Evolutionary conservation across 1,140 invertebrate species (phyloP), one percentile per base, ranked within the genome.

Genomic region (Drosophila sucinea): DNA sequence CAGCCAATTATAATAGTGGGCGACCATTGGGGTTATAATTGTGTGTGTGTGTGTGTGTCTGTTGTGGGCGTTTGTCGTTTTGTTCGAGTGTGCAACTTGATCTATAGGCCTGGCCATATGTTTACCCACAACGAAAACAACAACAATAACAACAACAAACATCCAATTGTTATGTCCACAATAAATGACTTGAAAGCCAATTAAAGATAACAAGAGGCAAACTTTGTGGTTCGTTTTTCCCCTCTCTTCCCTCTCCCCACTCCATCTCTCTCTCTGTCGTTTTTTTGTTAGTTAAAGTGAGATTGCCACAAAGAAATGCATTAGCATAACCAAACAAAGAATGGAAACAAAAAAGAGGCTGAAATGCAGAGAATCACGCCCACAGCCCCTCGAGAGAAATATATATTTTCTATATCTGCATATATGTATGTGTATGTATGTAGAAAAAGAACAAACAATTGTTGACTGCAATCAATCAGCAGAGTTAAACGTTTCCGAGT

Each of bases 381-480:
- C 44, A 51, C 44, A 6, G 5, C 23, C 23, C 23, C 5, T 1
- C 25, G 44, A 51, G 44, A 51, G 58, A 80, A 89, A 87, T 83
- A 89, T 83, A 87, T 87, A 77, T 87, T 23, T 83, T 87, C 89
- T 89, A 87, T 86, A 79, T 87, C 17, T 87, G 84, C 70, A 89
- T 83, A 89, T 79, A 17, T 17, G 0, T 17, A 0, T 17, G 0
- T 17, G 17, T 17, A 17, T 17, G 17, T 17, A 17, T 17, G 17
- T 17, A 76, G 85, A 75, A 89, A 89, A 84, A 79, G 84, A 79
- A 89, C 81, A 84, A 89, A 89, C 85, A 89, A 89, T 89, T 89
- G 84, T 82, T 89, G 84, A 89, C 84, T 81, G 84, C 84, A 89
- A 89, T 89, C 84, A 89, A 89, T 89, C 84, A 89, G 82, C 77